Conservation (phyloP, 2,888 invertebrate genomes). For the Cepaea hortensis region DNA sequence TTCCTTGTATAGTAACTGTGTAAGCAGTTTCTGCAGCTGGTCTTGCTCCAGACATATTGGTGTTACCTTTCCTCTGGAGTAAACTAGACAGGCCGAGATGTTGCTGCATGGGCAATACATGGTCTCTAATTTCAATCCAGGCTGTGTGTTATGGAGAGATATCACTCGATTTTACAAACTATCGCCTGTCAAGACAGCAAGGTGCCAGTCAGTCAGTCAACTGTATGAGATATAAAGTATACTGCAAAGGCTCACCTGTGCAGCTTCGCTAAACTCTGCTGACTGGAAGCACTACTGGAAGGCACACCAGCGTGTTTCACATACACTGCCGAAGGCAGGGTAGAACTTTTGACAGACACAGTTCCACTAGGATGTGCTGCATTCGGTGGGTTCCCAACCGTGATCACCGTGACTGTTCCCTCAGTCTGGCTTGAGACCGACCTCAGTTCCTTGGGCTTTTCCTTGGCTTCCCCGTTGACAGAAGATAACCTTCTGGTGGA, state of each 20-base stretch:
- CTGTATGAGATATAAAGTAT: no score
- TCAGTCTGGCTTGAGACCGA: slow-evolving; percentile 74
- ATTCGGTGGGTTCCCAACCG: slow-evolving; percentile 70
- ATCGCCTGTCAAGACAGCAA: no score
- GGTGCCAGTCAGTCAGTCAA: no score
- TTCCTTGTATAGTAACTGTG: no score
- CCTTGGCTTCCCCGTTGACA: background rate
- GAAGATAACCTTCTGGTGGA: background rate
- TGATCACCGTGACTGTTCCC: slow-evolving; percentile 73
- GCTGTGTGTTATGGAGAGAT: no score
- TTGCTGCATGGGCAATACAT: no score
- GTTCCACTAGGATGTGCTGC: slow-evolving; percentile 65
- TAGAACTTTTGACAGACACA: slow-evolving; percentile 62
- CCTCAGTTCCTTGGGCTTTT: slow-evolving; percentile 62
- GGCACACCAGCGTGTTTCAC: slow-evolving; percentile 61
- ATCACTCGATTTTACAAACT: no score
- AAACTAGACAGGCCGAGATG: no score
- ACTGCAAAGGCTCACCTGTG: background rate
- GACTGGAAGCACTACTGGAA: slow-evolving; percentile 59
- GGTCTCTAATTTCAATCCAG: no score
- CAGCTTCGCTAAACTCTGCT: slow-evolving; percentile 65
- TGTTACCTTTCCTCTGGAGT: no score
- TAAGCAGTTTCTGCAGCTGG: no score
- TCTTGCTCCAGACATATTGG: no score
- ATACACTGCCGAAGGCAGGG: slow-evolving; percentile 58